phyloP scores from a whole-genome alignment of 2,113 vertebrate genomes.

The Sphaerodactylus townsendi region DNA sequence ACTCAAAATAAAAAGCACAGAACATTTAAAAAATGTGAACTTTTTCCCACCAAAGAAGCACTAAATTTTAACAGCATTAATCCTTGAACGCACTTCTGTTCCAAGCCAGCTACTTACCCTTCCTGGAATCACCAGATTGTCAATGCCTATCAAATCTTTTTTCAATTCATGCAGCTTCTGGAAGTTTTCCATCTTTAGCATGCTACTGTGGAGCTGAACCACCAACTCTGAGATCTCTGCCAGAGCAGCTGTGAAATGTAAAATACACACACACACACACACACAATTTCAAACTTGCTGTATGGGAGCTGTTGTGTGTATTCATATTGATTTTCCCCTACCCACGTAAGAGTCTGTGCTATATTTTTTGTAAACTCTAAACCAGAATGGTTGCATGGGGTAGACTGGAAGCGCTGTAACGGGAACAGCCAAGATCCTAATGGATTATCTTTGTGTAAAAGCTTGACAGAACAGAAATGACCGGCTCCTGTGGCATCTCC shows the following conservation, averaged over 20 bases:
- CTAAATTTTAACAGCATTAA: not conserved
- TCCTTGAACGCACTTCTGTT: not conserved
- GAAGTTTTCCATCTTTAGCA: slow-evolving; percentile 97
- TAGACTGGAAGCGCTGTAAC: not conserved
- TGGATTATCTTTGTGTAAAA: not conserved
- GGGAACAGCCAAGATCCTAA: not conserved
- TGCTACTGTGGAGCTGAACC: slow-evolving; percentile 86
- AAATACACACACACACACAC: slow-evolving; percentile 2
- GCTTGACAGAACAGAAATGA: not conserved
- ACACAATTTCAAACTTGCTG: not conserved
- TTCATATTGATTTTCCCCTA: rapidly evolving
- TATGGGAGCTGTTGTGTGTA: not conserved
- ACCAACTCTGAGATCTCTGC: slow-evolving; percentile 94
- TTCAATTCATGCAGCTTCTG: slow-evolving; percentile 96
- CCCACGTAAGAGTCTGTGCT: not conserved
- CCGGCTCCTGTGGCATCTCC: too few species aligned
- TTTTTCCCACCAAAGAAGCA: not conserved
- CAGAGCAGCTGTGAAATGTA: slow-evolving; percentile 82
- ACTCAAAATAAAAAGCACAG: not conserved
- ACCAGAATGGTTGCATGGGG: not conserved
- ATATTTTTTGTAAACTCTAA: not conserved
- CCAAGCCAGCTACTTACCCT: slow-evolving; percentile 77
- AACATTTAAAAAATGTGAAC: not conserved
- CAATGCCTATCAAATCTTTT: slow-evolving; percentile 92
- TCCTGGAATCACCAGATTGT: slow-evolving; percentile 88